Percentiles rank a stretch among this genome's conserved stretches.
Evolutionary conservation across 1,140 invertebrate genomes (phyloP).

Genomic region (Drosophila ogumai): DNA sequence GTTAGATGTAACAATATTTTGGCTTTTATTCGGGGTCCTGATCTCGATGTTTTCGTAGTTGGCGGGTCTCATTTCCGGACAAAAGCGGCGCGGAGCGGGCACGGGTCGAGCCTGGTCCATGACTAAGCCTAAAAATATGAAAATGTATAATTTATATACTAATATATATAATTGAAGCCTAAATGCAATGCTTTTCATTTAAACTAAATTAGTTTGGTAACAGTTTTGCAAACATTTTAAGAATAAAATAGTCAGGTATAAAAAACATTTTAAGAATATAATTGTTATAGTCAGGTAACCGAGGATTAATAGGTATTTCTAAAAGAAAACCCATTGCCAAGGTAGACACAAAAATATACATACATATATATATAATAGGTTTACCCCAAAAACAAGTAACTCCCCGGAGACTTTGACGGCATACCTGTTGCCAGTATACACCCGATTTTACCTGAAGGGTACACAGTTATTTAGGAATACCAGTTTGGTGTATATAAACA

Average conservation of each 20-base stretch:
- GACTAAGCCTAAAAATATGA: conserved; percentile 10
- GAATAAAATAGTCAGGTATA: too few species aligned
- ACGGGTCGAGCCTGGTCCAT: conserved; percentile 75
- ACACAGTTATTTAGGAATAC: neutral
- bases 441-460: neutral
- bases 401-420: neutral
- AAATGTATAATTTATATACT: neutral
- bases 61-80: conserved; percentile 60
- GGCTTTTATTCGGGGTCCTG: conserved; percentile 24
- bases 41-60: conserved; percentile 81
- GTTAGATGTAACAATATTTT: conserved; percentile 13
- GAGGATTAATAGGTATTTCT: neutral
- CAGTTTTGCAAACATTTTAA: too few species aligned
- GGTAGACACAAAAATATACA: neutral
- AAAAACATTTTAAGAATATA: too few species aligned
- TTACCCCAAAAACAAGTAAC: neutral
- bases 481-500: neutral
- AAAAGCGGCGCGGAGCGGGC: conserved; percentile 77
- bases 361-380: neutral
- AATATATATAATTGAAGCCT: too few species aligned
- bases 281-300: neutral
- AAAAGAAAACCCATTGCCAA: neutral
- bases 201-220: too few species aligned
- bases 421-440: neutral
- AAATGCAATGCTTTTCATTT: too few species aligned